Conservation (phyloP, 1,140 invertebrate species). For the Melitaea cinxia region DNA sequence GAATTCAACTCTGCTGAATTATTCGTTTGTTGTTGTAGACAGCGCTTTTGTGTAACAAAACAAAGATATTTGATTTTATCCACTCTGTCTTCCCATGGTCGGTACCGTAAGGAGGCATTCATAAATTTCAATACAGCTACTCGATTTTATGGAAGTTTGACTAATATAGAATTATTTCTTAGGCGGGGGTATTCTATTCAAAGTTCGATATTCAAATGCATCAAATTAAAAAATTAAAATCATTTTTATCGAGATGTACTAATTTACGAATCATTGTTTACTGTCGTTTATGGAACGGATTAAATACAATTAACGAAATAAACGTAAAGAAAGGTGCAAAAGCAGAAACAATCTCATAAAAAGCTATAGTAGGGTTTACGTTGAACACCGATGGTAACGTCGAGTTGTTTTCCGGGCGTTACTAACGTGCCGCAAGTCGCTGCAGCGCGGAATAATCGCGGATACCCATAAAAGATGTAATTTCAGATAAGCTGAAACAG, state of each 20-base stretch:
- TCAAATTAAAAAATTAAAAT: neutral
- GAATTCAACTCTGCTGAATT: slow-evolving; percentile 79
- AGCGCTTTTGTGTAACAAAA: slow-evolving; percentile 72
- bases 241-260: neutral
- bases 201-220: neutral
- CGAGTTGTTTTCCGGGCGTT: slow-evolving; percentile 67
- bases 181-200: neutral
- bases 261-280: neutral
- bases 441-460: slow-evolving; percentile 80
- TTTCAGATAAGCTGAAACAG: slow-evolving; percentile 81
- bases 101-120: slow-evolving; percentile 29
- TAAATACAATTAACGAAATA: neutral
- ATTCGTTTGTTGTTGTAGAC: slow-evolving; percentile 77
- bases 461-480: slow-evolving; percentile 82
- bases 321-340: slow-evolving; percentile 2
- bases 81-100: slow-evolving; percentile 42
- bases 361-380: slow-evolving; percentile 73
- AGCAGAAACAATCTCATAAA: slow-evolving; percentile 57
- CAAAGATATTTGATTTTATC: slow-evolving; percentile 68
- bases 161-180: neutral
- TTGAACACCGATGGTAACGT: slow-evolving; percentile 71
- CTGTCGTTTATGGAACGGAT: neutral
- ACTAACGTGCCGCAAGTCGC: slow-evolving; percentile 74
- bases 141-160: neutral
- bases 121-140: slow-evolving; percentile 30